A percentile compares a stretch with the other conserved stretches of the same genome.
Evolutionary conservation across 2,888 invertebrate species (phyloP).

Genomic region (Brachyptera risi): DNA sequence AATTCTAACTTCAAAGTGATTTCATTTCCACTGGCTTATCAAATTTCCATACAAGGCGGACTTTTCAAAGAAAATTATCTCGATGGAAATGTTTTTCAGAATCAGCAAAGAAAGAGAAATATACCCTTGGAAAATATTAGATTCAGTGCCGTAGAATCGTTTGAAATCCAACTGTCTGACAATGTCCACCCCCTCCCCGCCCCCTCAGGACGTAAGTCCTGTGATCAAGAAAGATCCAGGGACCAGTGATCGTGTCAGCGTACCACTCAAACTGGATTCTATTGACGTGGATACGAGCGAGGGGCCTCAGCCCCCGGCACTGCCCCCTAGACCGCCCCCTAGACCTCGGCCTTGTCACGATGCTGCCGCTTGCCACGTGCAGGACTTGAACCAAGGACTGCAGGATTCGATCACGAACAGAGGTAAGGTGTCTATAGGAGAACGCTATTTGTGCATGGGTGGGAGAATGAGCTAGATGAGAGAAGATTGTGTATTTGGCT

Average conservation of each 20-base stretch:
- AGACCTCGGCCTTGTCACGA: conserved; percentile 16
- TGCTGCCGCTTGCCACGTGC: background rate
- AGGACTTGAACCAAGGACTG: background rate
- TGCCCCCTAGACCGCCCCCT: conserved; percentile 30
- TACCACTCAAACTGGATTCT: conserved; percentile 4
- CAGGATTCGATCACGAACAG: background rate
- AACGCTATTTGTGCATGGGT: too few relatives aligned
- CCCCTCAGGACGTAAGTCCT: background rate
- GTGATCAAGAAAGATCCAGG: background rate
- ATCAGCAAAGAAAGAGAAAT: too few relatives aligned
- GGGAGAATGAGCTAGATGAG: too few relatives aligned
- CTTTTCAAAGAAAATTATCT: too few relatives aligned
- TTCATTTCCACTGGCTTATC: too few relatives aligned
- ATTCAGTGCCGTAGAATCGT: too few relatives aligned
- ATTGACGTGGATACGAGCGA: background rate
- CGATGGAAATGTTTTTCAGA: too few relatives aligned
- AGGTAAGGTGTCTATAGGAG: too few relatives aligned
- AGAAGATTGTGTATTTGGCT: too few relatives aligned
- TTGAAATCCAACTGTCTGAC: background rate
- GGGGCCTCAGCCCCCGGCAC: conserved; percentile 23
- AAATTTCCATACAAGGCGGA: too few relatives aligned
- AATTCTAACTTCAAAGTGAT: too few relatives aligned
- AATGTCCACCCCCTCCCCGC: background rate
- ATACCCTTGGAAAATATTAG: too few relatives aligned
- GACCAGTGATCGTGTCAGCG: background rate